Conservation (phyloP, 2,888 invertebrate species). For the Opisthograptis luteolata region DNA sequence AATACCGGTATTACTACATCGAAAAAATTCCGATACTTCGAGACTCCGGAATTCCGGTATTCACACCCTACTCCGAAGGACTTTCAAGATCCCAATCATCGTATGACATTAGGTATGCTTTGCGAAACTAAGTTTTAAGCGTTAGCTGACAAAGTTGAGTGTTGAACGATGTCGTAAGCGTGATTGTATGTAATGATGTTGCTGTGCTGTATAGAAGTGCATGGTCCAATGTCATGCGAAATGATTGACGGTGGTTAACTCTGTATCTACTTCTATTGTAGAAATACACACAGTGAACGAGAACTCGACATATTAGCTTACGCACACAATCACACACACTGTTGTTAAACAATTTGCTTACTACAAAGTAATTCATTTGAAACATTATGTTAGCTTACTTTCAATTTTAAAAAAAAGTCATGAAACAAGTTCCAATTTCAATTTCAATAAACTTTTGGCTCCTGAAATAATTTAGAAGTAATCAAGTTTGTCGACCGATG, state of each 20-base stretch:
- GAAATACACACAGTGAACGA: neutral
- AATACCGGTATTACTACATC: no score
- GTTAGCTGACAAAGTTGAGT: neutral
- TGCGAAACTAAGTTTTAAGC: neutral
- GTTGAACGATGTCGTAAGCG: neutral
- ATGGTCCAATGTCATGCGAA: constrained; percentile 34
- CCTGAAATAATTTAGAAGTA: no score
- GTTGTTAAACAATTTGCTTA: no score
- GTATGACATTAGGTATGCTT: neutral
- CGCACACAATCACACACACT: neutral
- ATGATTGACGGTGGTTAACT: constrained; percentile 32
- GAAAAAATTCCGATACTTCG: no score
- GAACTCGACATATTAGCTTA: neutral
- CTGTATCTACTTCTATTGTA: constrained; percentile 1
- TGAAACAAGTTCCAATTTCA: no score
- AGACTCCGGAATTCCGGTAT: no score
- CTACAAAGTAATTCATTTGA: no score
- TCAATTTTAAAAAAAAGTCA: no score
- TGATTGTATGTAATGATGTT: constrained; percentile 20
- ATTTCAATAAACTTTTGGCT: no score
- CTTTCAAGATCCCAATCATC: neutral
- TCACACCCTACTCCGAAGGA: no score
- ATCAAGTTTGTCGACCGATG: no score
- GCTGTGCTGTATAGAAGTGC: constrained; percentile 28
- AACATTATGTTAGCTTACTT: no score